Evolutionary conservation across 1,140 invertebrate species (phyloP).

Genomic region (Idris sp.): DNA sequence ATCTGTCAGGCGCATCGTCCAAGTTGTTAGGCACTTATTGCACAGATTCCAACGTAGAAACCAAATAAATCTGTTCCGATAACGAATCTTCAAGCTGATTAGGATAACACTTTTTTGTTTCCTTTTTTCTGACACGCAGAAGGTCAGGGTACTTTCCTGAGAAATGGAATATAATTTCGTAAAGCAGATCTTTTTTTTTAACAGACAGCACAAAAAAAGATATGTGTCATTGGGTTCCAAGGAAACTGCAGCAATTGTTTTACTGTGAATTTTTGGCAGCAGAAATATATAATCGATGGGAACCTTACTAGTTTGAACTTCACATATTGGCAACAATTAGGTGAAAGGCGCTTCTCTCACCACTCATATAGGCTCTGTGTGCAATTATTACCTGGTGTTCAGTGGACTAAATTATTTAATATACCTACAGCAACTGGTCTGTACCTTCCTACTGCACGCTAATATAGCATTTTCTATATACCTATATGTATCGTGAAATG

Average conservation of each 20-base stretch:
- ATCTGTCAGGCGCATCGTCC: conserved; percentile 36
- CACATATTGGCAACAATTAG: conserved; percentile 79
- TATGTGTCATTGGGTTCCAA: conserved; percentile 13
- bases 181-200: conserved; percentile 6
- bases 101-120: conserved; percentile 22
- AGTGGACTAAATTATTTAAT: conserved; percentile 73
- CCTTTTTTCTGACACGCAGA: too few species aligned
- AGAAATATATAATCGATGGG: conserved; percentile 72
- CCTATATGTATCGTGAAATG: conserved; percentile 65
- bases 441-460: conserved; percentile 61
- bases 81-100: conserved; percentile 35
- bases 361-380: conserved; percentile 62
- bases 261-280: conserved; percentile 13
- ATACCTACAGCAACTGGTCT: conserved; percentile 66
- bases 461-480: conserved; percentile 65
- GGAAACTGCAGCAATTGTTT: conserved; percentile 17
- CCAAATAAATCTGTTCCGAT: conserved; percentile 37
- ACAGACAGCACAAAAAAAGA: conserved; percentile 8
- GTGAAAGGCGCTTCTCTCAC: conserved; percentile 78
- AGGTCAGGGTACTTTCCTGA: conserved; percentile 20
- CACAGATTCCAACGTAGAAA: conserved; percentile 35
- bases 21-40: conserved; percentile 30
- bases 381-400: conserved; percentile 38
- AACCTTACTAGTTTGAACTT: conserved; percentile 74
- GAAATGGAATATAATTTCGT: conserved; percentile 23